Base-by-base conservation (phyloP, 2,888 invertebrate species). In the Tinea pellionella region DNA sequence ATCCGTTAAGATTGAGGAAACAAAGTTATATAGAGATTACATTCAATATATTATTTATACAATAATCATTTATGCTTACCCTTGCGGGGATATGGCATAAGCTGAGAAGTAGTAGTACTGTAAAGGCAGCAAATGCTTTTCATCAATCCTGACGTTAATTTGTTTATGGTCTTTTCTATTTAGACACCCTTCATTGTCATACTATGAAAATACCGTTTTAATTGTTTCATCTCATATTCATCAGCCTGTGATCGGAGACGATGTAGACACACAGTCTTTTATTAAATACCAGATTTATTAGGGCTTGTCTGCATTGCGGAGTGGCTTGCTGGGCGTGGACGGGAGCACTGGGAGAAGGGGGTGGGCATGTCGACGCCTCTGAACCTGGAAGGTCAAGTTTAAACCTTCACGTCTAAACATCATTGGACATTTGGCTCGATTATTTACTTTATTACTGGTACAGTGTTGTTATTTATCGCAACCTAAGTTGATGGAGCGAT, bases 351-450 rank as follows among this genome's bases (percentile, higher is more conserved):
- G 67, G 65, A 66, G 65, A 67, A 69, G 72, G 24, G 71, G 68
- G 64, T 65, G 65, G 69, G 69, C 18, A n/a, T n/a, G 15, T 18
- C 41, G 67, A 70, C 68, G 73, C 65, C 74, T 73, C 71, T 74
- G 73, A 79, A 80, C 76, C 80, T 81, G 76, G 74, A 83, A 84
- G 84, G 84, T 82, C 81, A 82, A 78, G 76, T 76, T 71, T 67
- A 63, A 74, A 78, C 78, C 73, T 81, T 79, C 66, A 66, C 69
- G 68, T 72, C 76, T 73, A 70, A 67, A 47, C 69, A 67, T 72
- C 75, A 78, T 76, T 75, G 69, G 69, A 66, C 67, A 70, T 67
- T 68, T 73, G 68, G 65, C 66, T 67, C 65, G 55, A 66, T 71
- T 66, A 67, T 66, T 58, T 64, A 64, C 62, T 65, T 63, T 18